Evolutionary conservation across 2,797 vertebrate genomes (phyloP).

Genomic region (Karalla daura): DNA sequence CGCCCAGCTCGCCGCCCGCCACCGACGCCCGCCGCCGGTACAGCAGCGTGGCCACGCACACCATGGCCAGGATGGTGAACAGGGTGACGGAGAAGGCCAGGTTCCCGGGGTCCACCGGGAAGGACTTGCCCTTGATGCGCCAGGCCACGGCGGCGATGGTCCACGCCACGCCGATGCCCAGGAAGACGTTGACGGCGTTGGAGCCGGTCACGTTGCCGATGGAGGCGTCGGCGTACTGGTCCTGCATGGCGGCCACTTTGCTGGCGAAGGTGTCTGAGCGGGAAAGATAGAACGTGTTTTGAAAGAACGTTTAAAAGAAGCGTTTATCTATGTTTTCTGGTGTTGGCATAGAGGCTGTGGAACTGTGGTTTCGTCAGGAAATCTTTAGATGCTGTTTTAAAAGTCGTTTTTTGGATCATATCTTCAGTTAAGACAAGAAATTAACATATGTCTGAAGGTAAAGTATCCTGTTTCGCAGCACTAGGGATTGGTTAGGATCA

Average conservation of each 20-base stretch:
- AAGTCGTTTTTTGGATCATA: too few species aligned
- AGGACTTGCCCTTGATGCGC: slow-evolving; percentile 80
- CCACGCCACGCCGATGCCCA: slow-evolving; percentile 90
- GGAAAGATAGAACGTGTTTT: neutral
- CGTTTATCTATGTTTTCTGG: too few species aligned
- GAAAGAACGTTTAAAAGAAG: too few species aligned
- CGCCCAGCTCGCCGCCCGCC: slow-evolving; percentile 87
- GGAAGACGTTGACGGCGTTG: slow-evolving; percentile 90
- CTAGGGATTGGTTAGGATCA: too few species aligned
- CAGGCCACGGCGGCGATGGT: slow-evolving; percentile 88
- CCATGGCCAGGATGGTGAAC: slow-evolving; percentile 84
- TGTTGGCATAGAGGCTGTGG: too few species aligned
- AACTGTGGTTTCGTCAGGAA: too few species aligned
- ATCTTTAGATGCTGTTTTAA: too few species aligned
- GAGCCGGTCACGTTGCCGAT: slow-evolving; percentile 91
- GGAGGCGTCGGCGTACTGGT: slow-evolving; percentile 90
- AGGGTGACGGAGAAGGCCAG: slow-evolving; percentile 90
- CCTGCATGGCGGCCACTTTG: slow-evolving; percentile 90
- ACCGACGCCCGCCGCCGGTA: slow-evolving; percentile 84
- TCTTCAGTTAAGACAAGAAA: too few species aligned
- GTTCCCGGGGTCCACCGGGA: slow-evolving; percentile 85
- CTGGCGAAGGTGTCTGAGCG: slow-evolving; percentile 88
- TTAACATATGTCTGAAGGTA: too few species aligned
- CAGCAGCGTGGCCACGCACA: slow-evolving; percentile 79
- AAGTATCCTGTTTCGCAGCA: too few species aligned